Percentiles rank a stretch among this genome's conserved stretches.
Conservation (phyloP, 2,888 invertebrate genomes). For the Thelaira solivaga region DNA sequence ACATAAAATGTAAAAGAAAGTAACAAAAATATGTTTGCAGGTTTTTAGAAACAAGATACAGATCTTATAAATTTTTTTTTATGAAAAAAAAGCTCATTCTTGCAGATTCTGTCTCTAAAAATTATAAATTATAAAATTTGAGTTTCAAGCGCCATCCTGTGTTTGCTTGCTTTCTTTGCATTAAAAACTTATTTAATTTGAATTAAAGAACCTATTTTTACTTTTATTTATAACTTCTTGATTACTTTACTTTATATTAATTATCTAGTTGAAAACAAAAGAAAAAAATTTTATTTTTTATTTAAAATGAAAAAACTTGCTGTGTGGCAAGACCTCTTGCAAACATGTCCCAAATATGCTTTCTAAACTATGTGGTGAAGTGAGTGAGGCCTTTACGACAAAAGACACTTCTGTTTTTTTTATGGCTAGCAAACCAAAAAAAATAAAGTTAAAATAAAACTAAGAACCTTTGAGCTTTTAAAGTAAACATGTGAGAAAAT, state of each 20-base stretch:
- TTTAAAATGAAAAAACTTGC: constrained; percentile 10
- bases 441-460: no score
- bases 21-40: no score
- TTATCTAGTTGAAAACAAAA: neutral
- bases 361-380: constrained; percentile 12
- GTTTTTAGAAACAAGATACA: no score
- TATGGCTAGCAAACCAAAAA: neutral
- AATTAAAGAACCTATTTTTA: neutral
- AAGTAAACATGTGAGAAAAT: constrained; percentile 40
- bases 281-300: neutral
- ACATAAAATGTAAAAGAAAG: no score
- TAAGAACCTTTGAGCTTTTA: constrained; percentile 16
- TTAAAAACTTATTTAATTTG: neutral
- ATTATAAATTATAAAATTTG: no score
- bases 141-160: no score
- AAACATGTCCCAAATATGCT: constrained; percentile 14
- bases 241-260: neutral
- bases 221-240: neutral
- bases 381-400: neutral
- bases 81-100: no score
- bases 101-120: no score
- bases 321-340: neutral
- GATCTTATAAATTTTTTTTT: no score
- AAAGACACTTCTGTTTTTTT: neutral
- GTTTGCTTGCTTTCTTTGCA: neutral